Percentiles rank a stretch among this genome's conserved stretches.
Evolutionary conservation across 1,140 invertebrate species (phyloP).

Genomic region (Conus betulinus): DNA sequence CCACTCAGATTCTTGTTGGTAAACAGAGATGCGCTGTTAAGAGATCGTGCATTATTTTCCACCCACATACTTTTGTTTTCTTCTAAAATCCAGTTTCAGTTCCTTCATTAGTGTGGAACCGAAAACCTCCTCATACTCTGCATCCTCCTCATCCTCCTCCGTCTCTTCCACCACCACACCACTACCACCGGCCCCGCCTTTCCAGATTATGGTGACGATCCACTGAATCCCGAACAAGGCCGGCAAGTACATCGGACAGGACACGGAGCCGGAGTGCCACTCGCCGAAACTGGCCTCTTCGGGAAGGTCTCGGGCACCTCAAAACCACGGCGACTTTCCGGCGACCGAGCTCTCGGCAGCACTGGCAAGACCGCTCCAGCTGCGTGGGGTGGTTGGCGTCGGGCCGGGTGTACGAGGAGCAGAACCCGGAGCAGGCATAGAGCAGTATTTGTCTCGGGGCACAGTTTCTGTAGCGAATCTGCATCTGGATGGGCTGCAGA

Average conservation of each 20-base stretch:
- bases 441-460: not conserved
- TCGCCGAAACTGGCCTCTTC: too few species aligned
- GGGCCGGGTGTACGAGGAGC: conserved; percentile 1
- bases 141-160: too few species aligned
- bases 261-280: not conserved
- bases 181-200: too few species aligned
- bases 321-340: not conserved
- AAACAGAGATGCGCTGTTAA: too few species aligned
- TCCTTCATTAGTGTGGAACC: too few species aligned
- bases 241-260: not conserved
- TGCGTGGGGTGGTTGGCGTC: not conserved
- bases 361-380: conserved; percentile 6
- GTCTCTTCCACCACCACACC: too few species aligned
- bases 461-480: conserved; percentile 10
- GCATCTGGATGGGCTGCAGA: not conserved
- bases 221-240: not conserved
- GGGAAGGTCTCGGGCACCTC: not conserved
- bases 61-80: too few species aligned
- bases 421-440: not conserved
- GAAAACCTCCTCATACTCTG: too few species aligned
- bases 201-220: too few species aligned
- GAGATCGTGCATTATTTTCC: too few species aligned
- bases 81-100: too few species aligned
- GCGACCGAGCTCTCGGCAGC: conserved; percentile 7
- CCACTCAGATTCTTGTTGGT: too few species aligned